Percentiles rank a stretch among this genome's conserved stretches.
Evolutionary conservation across 1,140 invertebrate species (phyloP).

Genomic region (Pomacea maculata): DNA sequence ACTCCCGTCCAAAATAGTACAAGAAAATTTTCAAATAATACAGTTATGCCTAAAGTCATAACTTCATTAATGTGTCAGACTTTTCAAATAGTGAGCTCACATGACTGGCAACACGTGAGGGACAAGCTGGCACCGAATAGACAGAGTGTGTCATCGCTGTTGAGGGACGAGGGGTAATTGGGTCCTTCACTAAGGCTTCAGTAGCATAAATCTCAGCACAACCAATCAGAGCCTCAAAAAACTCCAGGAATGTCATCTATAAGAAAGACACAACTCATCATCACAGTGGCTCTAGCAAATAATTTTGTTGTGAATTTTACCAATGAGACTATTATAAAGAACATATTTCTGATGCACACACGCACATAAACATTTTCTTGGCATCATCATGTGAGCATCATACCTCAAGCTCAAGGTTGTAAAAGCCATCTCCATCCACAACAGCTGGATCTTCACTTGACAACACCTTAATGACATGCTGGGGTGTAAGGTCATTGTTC

Average conservation of each 20-base stretch:
- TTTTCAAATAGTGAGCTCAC: slow-evolving; percentile 30
- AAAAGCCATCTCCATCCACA: slow-evolving; percentile 57
- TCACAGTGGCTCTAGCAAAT: not conserved
- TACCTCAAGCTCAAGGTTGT: slow-evolving; percentile 65
- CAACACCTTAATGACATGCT: slow-evolving; percentile 56
- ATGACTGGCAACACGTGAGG: slow-evolving; percentile 55
- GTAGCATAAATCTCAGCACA: slow-evolving; percentile 63
- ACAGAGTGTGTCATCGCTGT: slow-evolving; percentile 54
- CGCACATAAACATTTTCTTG: too few species aligned
- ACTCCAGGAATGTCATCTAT: slow-evolving; percentile 65
- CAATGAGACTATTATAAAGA: too few species aligned
- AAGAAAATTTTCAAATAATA: too few species aligned
- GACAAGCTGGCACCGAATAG: slow-evolving; percentile 55
- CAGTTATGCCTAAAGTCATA: too few species aligned
- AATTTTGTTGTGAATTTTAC: not conserved
- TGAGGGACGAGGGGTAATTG: slow-evolving; percentile 55
- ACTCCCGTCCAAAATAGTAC: too few species aligned
- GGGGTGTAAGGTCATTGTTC: slow-evolving; percentile 58
- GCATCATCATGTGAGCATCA: not conserved
- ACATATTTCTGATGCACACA: too few species aligned
- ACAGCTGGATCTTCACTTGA: slow-evolving; percentile 59
- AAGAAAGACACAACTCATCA: slow-evolving; percentile 13
- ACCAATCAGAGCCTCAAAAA: slow-evolving; percentile 64
- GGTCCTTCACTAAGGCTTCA: slow-evolving; percentile 61
- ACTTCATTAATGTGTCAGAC: too few species aligned